These are phyloP conservation scores for Nebria salina DNA, from an alignment of 2,888 invertebrate genomes.

Conservation along the genomic window DNA sequence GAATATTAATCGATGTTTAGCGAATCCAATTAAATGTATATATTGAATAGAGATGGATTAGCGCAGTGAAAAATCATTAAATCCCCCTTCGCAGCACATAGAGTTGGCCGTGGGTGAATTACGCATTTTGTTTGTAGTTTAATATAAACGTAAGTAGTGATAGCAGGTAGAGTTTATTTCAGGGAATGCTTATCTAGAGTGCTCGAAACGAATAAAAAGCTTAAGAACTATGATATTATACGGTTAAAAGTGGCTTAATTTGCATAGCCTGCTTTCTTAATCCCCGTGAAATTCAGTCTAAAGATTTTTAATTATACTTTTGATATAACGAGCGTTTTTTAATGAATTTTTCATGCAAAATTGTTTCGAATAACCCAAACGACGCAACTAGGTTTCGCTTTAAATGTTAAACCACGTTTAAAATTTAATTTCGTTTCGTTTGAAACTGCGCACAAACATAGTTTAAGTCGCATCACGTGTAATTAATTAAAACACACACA, in stretches of 20 bases:
- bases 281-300: conserved; percentile 32
- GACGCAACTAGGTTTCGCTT: background rate
- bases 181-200: background rate
- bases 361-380: background rate
- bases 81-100: no score
- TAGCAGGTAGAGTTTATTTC: no score
- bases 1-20: conserved; percentile 60
- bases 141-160: no score
- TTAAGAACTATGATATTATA: conserved; percentile 39
- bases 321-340: conserved; percentile 28
- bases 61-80: conserved; percentile 59
- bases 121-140: no score
- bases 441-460: no score
- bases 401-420: no score
- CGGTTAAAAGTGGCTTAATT: conserved; percentile 42
- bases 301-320: conserved; percentile 39
- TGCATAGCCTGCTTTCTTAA: conserved; percentile 42
- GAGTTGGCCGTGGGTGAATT: no score
- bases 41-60: conserved; percentile 55
- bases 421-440: no score
- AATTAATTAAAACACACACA: no score
- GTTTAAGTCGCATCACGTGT: no score
- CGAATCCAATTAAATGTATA: conserved; percentile 58
- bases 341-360: conserved; percentile 7
- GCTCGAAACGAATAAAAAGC: background rate